Percentiles rank a stretch among this genome's conserved stretches.
These are phyloP conservation scores for Vanessa cardui DNA, from an alignment of 2,888 invertebrate genomes.

Conservation along the genomic window DNA sequence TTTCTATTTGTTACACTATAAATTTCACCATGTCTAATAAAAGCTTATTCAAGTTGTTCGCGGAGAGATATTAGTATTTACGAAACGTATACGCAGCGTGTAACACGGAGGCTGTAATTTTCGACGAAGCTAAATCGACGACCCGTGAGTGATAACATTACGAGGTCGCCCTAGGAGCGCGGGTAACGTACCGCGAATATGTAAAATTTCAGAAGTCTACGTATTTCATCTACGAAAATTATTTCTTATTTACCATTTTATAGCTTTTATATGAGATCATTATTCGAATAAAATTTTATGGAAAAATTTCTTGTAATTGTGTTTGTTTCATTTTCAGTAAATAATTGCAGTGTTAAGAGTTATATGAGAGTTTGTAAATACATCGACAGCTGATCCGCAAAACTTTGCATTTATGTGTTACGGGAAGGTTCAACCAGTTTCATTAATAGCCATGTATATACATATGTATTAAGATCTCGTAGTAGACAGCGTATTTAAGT, in stretches of 20 bases:
- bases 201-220: conserved; percentile 19
- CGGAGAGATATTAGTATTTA: conserved; percentile 22
- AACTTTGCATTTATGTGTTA: too few species aligned
- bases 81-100: conserved; percentile 9
- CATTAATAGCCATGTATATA: too few species aligned
- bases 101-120: conserved; percentile 19
- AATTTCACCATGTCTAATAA: not conserved
- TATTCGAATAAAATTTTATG: too few species aligned
- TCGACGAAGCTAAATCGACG: conserved; percentile 25
- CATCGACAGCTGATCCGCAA: too few species aligned
- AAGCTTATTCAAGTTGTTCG: conserved; percentile 5
- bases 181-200: conserved; percentile 23
- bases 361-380: too few species aligned
- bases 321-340: too few species aligned
- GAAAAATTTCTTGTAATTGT: too few species aligned
- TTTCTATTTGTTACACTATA: not conserved
- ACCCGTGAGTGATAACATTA: conserved; percentile 32
- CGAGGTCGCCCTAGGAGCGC: conserved; percentile 16
- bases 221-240: conserved; percentile 11
- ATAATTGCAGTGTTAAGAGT: too few species aligned
- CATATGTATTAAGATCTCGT: too few species aligned
- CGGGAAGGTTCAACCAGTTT: too few species aligned
- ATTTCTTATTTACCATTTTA: conserved; percentile 12
- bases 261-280: not conserved
- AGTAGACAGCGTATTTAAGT: too few species aligned